Percentiles rank a stretch among this genome's conserved stretches.
Evolutionary conservation across 2,113 vertebrate genomes (phyloP).

Genomic region (Neolamprologus devosi): DNA sequence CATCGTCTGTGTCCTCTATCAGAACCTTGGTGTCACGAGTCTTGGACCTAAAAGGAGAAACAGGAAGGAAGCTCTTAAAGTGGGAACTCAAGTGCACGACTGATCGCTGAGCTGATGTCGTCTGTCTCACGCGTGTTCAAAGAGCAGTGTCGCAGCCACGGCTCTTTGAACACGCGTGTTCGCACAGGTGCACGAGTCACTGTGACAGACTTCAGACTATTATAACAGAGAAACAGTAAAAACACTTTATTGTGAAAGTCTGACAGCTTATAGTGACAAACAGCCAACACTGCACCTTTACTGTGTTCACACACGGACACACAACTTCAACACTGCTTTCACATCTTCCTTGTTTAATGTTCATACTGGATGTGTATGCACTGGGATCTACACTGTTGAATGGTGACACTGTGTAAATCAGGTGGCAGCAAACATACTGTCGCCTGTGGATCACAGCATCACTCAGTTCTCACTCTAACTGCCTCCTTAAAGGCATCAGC

Average conservation of each 20-base stretch:
- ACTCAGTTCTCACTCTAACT: not conserved
- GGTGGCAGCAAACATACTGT: not conserved
- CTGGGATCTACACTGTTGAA: not conserved
- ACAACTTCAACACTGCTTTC: not conserved
- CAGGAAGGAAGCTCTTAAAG: not conserved
- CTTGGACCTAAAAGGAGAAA: conserved; percentile 78
- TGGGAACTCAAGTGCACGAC: not conserved
- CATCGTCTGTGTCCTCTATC: conserved; percentile 95
- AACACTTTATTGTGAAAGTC: not conserved
- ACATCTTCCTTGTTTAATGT: not conserved
- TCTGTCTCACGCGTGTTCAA: rapidly evolving
- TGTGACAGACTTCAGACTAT: not conserved
- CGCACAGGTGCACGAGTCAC: rapidly evolving
- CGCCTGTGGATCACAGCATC: not conserved
- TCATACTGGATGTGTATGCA: rapidly evolving
- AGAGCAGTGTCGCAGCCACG: no score
- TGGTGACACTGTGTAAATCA: not conserved
- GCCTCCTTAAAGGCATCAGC: not conserved
- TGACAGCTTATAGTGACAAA: not conserved
- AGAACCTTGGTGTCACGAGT: conserved; percentile 90
- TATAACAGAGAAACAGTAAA: not conserved
- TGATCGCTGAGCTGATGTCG: not conserved
- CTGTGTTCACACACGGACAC: not conserved
- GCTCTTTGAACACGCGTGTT: no score
- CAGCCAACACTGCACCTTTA: not conserved